phyloP scores from a whole-genome alignment of 1,140 invertebrate species.

The Drosophila fuyamai region DNA sequence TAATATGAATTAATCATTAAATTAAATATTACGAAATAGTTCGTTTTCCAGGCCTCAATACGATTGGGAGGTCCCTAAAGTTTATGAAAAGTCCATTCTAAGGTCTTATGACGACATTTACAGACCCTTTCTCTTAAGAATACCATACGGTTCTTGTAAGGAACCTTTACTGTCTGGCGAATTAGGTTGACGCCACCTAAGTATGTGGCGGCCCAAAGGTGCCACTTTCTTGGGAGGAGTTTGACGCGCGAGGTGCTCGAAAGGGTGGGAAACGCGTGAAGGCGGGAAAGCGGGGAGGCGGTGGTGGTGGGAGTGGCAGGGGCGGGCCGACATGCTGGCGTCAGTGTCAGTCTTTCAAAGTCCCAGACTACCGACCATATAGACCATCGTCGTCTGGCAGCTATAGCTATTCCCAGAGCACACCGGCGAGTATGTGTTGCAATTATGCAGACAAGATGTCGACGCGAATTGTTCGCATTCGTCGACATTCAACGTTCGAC shows the following conservation, averaged over 20 bases:
- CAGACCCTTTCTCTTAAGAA: no score
- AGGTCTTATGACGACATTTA: no score
- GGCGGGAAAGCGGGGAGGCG: background rate
- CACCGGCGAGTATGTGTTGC: conserved; percentile 67
- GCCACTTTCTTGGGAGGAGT: conserved; percentile 63
- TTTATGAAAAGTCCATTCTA: no score
- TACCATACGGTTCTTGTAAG: background rate
- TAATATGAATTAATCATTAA: no score
- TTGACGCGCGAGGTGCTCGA: conserved; percentile 46
- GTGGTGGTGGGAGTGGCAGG: conserved; percentile 7
- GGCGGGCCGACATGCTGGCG: conserved; percentile 66
- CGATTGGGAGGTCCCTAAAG: no score
- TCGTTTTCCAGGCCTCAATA: no score
- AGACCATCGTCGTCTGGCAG: conserved; percentile 36
- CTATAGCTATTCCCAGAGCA: conserved; percentile 45
- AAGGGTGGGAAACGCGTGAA: background rate
- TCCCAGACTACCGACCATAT: conserved; percentile 17
- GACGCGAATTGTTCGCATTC: conserved; percentile 81
- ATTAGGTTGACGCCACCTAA: conserved; percentile 82
- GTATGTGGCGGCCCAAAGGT: conserved; percentile 72
- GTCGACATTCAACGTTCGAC: conserved; percentile 35
- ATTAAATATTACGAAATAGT: no score
- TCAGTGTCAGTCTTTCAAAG: conserved; percentile 66
- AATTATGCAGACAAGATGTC: conserved; percentile 84
- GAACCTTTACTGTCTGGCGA: conserved; percentile 31